These are phyloP conservation scores for Pluvialis apricaria DNA, from an alignment of 2,113 vertebrate genomes.

Conservation along the genomic window DNA sequence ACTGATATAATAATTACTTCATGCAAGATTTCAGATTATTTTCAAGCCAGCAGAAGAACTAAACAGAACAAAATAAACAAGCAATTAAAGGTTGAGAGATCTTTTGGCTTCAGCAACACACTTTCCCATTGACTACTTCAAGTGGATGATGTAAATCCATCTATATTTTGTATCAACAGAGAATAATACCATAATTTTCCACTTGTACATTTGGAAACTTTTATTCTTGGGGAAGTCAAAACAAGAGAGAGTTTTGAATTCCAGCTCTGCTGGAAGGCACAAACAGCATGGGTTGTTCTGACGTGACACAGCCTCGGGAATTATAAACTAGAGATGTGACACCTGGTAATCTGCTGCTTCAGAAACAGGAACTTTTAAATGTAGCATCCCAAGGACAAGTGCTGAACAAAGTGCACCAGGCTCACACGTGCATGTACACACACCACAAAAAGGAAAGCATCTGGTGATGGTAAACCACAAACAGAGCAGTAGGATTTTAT, in stretches of 20 bases:
- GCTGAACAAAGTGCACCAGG: neutral
- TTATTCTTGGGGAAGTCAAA: neutral
- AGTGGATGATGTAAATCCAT: neutral
- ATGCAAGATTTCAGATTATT: neutral
- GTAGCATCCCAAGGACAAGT: neutral
- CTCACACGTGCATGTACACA: fast-evolving
- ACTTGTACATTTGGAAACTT: neutral
- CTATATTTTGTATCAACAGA: neutral
- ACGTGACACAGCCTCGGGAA: fast-evolving
- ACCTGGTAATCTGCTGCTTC: neutral
- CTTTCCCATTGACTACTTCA: neutral
- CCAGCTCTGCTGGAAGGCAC: neutral
- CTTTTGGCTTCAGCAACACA: neutral
- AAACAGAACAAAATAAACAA: neutral
- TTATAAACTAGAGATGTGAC: neutral
- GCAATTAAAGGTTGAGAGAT: neutral
- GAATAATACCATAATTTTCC: neutral
- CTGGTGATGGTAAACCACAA: neutral
- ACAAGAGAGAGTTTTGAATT: neutral
- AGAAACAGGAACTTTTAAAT: neutral
- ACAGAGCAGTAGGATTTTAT: neutral
- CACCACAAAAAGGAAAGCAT: neutral
- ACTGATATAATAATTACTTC: too few relatives aligned
- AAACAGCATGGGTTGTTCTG: neutral
- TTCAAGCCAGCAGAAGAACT: neutral